Conservation (phyloP, 2,797 vertebrate genomes). For the Coilia nasus region DNA sequence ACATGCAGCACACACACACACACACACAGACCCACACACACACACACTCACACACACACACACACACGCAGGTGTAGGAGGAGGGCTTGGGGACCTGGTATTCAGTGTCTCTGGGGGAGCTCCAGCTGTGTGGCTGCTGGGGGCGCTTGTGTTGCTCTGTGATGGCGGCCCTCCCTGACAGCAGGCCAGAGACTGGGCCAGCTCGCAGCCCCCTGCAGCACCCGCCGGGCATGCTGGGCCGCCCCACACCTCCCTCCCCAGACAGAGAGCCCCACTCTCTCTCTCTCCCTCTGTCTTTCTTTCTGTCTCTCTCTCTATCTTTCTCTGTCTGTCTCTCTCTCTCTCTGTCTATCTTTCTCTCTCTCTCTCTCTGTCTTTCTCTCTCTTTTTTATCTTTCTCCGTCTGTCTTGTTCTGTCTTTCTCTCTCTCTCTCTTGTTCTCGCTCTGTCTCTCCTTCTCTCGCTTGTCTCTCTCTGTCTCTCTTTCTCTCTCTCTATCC, state of each 20-base stretch:
- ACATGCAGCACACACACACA: not conserved
- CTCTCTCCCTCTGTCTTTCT: not conserved
- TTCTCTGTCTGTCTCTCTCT: not conserved
- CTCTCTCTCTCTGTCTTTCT: no score
- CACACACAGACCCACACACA: conserved; percentile 23
- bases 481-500: no score
- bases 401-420: no score
- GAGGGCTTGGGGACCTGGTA: conserved; percentile 26
- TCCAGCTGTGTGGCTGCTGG: conserved; percentile 47
- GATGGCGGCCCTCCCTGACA: conserved; percentile 39
- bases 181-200: conserved; percentile 47
- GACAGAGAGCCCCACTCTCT: not conserved
- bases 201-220: conserved; percentile 45
- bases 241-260: conserved; percentile 44
- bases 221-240: conserved; percentile 49
- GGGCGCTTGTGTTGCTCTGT: conserved; percentile 29
- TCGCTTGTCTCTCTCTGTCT: no score
- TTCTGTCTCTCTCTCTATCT: not conserved
- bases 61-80: conserved; percentile 29
- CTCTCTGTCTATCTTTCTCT: not conserved
- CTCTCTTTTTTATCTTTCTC: no score
- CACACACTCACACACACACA: conserved; percentile 21
- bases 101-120: conserved; percentile 39
- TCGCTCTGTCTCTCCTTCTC: no score
- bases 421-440: no score